A percentile compares a stretch with the other conserved stretches of the same genome.
phyloP scores from a whole-genome alignment of 2,797 vertebrate genomes.

The Molossus molossus region DNA sequence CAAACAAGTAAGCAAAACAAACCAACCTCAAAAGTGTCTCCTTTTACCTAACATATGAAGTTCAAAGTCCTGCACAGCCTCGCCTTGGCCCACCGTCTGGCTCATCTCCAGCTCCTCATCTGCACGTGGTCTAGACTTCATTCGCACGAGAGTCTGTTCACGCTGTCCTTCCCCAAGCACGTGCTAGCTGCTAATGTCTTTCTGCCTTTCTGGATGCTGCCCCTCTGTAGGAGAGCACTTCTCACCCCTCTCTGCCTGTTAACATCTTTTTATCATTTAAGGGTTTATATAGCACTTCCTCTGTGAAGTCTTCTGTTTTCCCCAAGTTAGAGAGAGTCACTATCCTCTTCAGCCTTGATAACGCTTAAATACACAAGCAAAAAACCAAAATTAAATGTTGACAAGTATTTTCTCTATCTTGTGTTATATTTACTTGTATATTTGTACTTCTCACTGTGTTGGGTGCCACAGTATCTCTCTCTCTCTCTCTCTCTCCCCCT shows the following conservation, averaged over 20 bases:
- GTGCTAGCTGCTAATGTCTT: background rate
- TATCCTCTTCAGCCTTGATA: background rate
- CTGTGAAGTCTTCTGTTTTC: background rate
- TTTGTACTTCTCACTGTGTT: background rate
- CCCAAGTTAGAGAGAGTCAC: background rate
- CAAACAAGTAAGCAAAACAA: background rate
- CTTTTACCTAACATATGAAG: background rate
- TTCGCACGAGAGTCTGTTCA: background rate
- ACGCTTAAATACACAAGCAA: background rate
- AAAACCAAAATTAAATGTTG: background rate
- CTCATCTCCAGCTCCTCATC: background rate
- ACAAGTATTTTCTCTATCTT: background rate
- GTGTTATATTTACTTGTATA: background rate
- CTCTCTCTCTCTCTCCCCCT: no score
- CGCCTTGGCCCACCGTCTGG: no score
- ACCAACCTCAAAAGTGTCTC: background rate
- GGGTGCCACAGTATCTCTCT: background rate
- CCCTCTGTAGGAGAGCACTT: background rate
- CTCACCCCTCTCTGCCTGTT: background rate
- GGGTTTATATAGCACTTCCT: background rate
- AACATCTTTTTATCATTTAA: background rate
- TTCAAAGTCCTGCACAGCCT: fast-evolving
- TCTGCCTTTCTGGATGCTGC: background rate
- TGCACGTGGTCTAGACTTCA: background rate
- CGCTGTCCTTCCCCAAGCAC: background rate